These are phyloP conservation scores for Tillus elongatus DNA, from an alignment of 2,888 invertebrate species.

Conservation along the genomic window DNA sequence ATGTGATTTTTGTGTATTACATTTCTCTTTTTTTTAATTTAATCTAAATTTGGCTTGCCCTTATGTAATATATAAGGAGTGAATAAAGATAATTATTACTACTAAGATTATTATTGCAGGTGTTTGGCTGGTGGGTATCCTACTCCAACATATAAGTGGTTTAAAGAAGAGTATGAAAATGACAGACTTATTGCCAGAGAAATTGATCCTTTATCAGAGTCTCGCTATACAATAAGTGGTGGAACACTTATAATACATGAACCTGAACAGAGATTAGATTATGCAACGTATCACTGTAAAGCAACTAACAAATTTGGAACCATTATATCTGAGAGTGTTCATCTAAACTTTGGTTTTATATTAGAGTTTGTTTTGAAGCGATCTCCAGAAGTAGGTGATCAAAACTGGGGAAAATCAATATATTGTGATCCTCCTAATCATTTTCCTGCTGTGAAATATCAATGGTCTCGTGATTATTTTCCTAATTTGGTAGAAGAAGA, in stretches of 20 bases:
- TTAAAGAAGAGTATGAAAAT: conserved; percentile 75
- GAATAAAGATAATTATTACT: not conserved
- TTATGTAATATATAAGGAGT: too few relatives aligned
- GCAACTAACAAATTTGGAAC: conserved; percentile 85
- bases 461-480: conserved; percentile 85
- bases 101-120: conserved; percentile 44
- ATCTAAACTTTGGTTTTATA: conserved; percentile 81
- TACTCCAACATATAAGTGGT: conserved; percentile 84
- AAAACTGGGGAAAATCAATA: conserved; percentile 90
- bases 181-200: conserved; percentile 60
- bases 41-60: too few relatives aligned
- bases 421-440: conserved; percentile 89
- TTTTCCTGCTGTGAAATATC: conserved; percentile 80
- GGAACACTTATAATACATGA: conserved; percentile 82
- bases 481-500: conserved; percentile 92
- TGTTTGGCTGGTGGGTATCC: conserved; percentile 84
- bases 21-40: too few relatives aligned
- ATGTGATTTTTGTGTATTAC: too few relatives aligned
- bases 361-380: conserved; percentile 84
- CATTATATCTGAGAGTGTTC: conserved; percentile 79
- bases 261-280: conserved; percentile 70
- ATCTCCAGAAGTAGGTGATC: conserved; percentile 72
- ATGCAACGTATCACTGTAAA: conserved; percentile 85
- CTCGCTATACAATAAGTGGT: conserved; percentile 78
- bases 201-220: conserved; percentile 68